Percentiles rank a stretch among this genome's conserved stretches.
These are phyloP conservation scores for Habrosyne pyritoides DNA, from an alignment of 2,888 invertebrate genomes.

Conservation along the genomic window DNA sequence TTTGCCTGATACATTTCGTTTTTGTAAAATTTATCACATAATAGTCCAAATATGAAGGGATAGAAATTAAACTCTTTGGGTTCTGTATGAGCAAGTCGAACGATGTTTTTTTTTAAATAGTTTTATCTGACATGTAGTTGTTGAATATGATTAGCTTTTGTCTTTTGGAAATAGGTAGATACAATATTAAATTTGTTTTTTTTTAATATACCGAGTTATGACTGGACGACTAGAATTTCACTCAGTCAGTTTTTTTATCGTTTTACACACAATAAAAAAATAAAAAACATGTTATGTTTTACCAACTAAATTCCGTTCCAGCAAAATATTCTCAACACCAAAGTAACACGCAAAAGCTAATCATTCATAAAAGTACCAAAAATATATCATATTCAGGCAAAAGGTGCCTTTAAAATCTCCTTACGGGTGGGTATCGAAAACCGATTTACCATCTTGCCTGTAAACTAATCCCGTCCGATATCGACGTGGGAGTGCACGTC, in stretches of 20 bases:
- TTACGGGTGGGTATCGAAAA: slow-evolving; percentile 29
- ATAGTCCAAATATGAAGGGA: background rate
- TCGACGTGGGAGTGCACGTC: slow-evolving; percentile 32
- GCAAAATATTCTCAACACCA: background rate
- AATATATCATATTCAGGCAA: background rate
- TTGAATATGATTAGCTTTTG: no score
- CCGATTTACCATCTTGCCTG: slow-evolving; percentile 28
- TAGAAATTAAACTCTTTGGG: no score
- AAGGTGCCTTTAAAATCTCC: background rate
- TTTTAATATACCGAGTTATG: background rate
- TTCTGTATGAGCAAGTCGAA: no score
- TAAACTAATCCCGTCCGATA: slow-evolving; percentile 25
- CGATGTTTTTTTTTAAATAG: no score
- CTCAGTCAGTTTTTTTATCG: no score
- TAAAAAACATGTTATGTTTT: no score
- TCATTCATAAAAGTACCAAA: background rate
- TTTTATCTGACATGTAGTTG: no score
- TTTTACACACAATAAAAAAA: no score
- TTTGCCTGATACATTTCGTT: background rate
- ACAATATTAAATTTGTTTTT: no score
- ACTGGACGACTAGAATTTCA: no score
- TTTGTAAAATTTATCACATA: background rate
- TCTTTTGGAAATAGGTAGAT: no score
- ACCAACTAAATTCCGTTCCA: background rate
- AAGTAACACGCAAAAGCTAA: background rate